phyloP scores from a whole-genome alignment of 2,113 vertebrate genomes.

The Hoplias malabaricus region DNA sequence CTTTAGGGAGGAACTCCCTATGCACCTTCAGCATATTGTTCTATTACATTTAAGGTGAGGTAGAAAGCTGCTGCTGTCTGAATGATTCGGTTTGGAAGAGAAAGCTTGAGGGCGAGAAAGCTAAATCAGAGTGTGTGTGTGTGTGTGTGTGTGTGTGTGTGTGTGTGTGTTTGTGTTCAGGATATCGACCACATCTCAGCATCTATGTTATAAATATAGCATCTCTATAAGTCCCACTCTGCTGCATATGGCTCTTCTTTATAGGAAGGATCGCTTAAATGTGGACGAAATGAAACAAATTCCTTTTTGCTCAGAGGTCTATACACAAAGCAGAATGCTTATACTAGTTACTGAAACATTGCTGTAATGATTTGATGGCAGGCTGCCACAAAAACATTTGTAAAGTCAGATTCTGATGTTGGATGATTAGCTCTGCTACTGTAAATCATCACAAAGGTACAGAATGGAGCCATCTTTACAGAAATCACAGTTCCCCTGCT shows the following conservation, averaged over 20 bases:
- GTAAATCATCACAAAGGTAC: too few species aligned
- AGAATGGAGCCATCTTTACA: too few species aligned
- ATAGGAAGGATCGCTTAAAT: not conserved
- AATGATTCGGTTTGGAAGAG: slow-evolving; percentile 2
- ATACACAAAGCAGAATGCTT: too few species aligned
- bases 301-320: not conserved
- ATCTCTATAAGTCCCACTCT: not conserved
- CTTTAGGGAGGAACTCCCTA: not conserved
- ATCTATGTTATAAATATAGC: slow-evolving; percentile 38
- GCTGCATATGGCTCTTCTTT: not conserved
- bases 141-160: too few species aligned
- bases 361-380: too few species aligned
- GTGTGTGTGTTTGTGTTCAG: too few species aligned
- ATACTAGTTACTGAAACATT: too few species aligned
- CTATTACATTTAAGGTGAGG: not conserved
- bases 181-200: slow-evolving; percentile 24
- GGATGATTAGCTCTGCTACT: too few species aligned
- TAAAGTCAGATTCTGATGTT: too few species aligned
- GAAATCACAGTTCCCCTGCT: too few species aligned
- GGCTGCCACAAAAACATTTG: too few species aligned
- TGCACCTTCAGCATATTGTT: not conserved
- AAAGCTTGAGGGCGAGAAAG: not conserved
- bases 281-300: slow-evolving; percentile 13
- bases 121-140: not conserved
- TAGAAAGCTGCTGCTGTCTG: not conserved